A percentile compares a stretch with the other conserved stretches of the same genome.
Conservation (phyloP, 2,888 invertebrate species). For the Platyscelio sp. region DNA sequence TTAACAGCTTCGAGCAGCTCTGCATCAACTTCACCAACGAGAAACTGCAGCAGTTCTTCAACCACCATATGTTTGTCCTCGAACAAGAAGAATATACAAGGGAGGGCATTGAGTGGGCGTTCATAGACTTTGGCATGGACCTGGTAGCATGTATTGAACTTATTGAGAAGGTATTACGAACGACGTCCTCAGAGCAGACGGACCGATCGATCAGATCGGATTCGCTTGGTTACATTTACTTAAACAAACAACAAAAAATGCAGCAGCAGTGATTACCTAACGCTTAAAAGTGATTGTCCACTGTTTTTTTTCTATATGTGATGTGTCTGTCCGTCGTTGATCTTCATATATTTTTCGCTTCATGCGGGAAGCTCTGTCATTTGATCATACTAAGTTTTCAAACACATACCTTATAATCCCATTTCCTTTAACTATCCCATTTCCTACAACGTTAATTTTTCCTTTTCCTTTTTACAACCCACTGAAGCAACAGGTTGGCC, state of each 20-base stretch:
- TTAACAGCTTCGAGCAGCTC: conserved; percentile 98
- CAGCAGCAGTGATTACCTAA: conserved; percentile 51
- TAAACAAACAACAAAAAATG: conserved; percentile 23
- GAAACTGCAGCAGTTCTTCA: conserved; percentile 99
- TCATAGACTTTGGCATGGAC: conserved; percentile 99
- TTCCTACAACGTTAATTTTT: neutral
- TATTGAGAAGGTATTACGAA: conserved; percentile 93
- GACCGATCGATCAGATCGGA: conserved; percentile 61
- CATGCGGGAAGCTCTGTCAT: conserved; percentile 34
- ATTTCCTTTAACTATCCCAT: neutral
- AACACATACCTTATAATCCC: neutral
- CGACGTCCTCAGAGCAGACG: conserved; percentile 62
- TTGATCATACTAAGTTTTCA: no score
- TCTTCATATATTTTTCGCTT: conserved; percentile 35
- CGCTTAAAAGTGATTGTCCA: conserved; percentile 76
- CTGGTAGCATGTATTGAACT: conserved; percentile 97
- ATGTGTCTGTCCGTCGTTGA: conserved; percentile 71
- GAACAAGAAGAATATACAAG: conserved; percentile 98
- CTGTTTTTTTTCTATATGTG: conserved; percentile 68
- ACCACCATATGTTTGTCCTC: conserved; percentile 99
- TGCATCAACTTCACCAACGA: conserved; percentile 99
- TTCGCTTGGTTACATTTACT: conserved; percentile 46
- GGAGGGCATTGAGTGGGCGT: conserved; percentile 97
- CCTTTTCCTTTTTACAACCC: no score
- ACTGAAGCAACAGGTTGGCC: no score